Conservation (phyloP, 1,140 invertebrate species). For the Aphelenchoides avenae region DNA sequence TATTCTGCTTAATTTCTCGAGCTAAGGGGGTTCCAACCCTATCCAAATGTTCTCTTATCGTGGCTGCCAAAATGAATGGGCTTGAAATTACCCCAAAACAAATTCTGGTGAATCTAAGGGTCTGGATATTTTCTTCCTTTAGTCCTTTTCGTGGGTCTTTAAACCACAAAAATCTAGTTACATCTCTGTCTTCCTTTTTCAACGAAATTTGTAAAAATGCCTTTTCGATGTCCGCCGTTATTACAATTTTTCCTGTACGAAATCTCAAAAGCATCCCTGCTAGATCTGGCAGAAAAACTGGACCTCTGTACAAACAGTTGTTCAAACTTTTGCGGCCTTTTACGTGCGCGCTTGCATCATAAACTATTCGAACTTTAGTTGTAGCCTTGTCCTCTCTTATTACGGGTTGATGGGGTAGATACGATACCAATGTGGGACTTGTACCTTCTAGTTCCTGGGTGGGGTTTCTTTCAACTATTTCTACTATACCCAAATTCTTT, state of each 20-base stretch:
- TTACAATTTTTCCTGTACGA: background rate
- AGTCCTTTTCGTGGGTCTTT: background rate
- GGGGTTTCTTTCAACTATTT: too few relatives aligned
- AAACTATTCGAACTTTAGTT: too few relatives aligned
- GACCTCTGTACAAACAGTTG: too few relatives aligned
- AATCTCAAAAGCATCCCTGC: too few relatives aligned
- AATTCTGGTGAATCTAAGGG: conserved; percentile 17
- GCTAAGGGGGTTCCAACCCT: background rate
- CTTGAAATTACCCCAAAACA: conserved; percentile 22
- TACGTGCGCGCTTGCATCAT: too few relatives aligned
- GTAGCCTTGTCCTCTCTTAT: too few relatives aligned
- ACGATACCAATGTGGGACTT: too few relatives aligned
- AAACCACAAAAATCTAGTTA: conserved; percentile 13
- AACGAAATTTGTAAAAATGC: conserved; percentile 13
- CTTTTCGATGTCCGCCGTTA: conserved; percentile 21
- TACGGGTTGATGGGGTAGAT: too few relatives aligned
- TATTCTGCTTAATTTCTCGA: conserved; percentile 9
- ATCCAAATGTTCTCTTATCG: conserved; percentile 14
- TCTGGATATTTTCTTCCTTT: conserved; percentile 13
- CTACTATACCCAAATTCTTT: too few relatives aligned
- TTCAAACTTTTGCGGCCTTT: too few relatives aligned
- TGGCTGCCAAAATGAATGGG: conserved; percentile 19
- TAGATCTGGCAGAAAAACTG: too few relatives aligned
- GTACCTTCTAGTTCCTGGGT: too few relatives aligned
- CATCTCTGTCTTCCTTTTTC: conserved; percentile 19